Evolutionary conservation across 2,113 vertebrate genomes (phyloP), one percentile per base, ranked within the genome.

Genomic region (Xenus cinereus): DNA sequence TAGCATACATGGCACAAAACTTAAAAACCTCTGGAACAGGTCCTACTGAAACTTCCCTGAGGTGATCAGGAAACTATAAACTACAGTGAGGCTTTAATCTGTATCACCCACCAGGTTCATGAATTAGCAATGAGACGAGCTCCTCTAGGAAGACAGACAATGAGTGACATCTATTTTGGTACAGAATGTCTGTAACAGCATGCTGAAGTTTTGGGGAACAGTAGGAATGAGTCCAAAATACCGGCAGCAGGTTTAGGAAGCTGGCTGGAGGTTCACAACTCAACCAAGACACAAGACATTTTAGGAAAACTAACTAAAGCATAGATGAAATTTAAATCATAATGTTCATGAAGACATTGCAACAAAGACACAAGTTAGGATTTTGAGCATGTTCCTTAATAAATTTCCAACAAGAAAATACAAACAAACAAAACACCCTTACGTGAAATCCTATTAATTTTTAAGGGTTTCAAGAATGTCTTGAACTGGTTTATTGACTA

Each of bases 31-130:
- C 60, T 94, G 66, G 54, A 90, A 68, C 18, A 60, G 24, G 21
- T 95, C 80, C 85, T 94, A 46, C 43, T 87, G 91, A 95, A 96
- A 92, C 59, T 73, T 87, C 89, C 87, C 80, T 32, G 50, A 68
- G 73, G 82, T 85, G 73, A 95, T 85, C 85, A 90, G 82, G 87
- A 95, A 97, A 51, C 32, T 33, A 14, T 35, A 87, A 97, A 76
- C 53, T 77, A 39, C 60, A 66, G 28, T 2, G 18, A 85, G 72
- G 35, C 17, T 96, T 84, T 94, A 84, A 84, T 83, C 54, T 69
- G 28, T 66, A 57, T 93, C 51, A 69, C 41, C 35, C 88, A 63
- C 39, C 46, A 73, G 19, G n/a, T 39, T 76, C 1, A 3, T 14
- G 68, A 74, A 77, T 45, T 45, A 67, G 23, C 41, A 64, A 39